Evolutionary conservation across 2,888 invertebrate species (phyloP), one percentile per base, ranked within the genome.

Genomic region (Patella ulyssiponensis): DNA sequence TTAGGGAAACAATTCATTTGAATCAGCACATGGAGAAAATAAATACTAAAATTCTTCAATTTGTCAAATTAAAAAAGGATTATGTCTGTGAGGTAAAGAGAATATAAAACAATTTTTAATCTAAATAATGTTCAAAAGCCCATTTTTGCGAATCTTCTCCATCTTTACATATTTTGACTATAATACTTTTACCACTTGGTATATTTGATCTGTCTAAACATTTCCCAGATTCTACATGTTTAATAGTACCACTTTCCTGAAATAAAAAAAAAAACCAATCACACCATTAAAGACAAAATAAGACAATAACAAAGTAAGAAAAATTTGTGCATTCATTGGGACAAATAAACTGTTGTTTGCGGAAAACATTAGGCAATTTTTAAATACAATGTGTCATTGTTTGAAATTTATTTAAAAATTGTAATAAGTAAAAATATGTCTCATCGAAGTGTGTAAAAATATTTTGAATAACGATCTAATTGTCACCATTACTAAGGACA

Each of bases 141-240:
- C 91, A 92, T 77, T 86, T 87, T 79, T 91, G 92, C 7, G 89
- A 82, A 71, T 85, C 86, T 7, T 81, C 81, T 7, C 85, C 88
- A 54, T 81, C 79, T 64, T 64, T 64, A 81, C 92, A 92, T 27
- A 80, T 82, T 70, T 83, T 87, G 15, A 92, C 85, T 15, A 85
- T 77, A 0, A 91, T 87, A 79, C 86, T 83, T 20, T 91, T 91
- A 2, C 89, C 88, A 44, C 88, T 88, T 56, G 90, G 87, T 20
- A 90, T 80, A 44, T 86, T 87, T 0, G 85, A 87, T 4, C 85
- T 85, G 77, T 92, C 92, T 73, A 93, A 84, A 84, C 93, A 93
- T 76, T 88, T 85, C 12, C 90, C 90, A 73, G 88, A 89, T 20
- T 78, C 80, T n/a, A 82, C 79, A 85, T 92, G 89, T 20, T 86